phyloP scores from a whole-genome alignment of 2,888 invertebrate species.

The Dasypolia templi region DNA sequence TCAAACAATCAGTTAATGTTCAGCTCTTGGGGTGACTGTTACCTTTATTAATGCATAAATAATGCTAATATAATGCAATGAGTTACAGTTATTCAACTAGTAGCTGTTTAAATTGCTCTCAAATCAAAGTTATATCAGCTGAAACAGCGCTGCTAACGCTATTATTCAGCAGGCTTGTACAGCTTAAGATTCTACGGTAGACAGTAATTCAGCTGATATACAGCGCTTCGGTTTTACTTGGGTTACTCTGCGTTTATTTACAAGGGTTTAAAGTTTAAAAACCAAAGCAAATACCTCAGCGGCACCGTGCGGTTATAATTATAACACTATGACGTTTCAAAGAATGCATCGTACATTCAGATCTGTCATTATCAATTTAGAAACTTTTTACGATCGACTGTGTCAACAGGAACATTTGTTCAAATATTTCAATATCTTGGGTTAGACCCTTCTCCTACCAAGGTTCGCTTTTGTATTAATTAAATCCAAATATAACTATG shows the following conservation, averaged over 20 bases:
- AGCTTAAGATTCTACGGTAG: neutral
- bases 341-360: neutral
- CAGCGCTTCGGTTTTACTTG: neutral
- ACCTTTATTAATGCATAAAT: neutral
- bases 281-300: neutral
- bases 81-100: neutral
- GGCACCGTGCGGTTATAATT: neutral
- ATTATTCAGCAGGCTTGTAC: constrained; percentile 2
- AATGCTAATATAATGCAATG: neutral
- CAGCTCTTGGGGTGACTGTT: neutral
- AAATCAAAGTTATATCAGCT: neutral
- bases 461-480: constrained; percentile 67
- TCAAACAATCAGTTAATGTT: neutral
- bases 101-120: neutral
- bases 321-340: neutral
- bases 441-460: constrained; percentile 58
- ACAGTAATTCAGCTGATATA: neutral
- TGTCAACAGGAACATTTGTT: constrained; percentile 68
- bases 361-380: constrained; percentile 7
- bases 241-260: neutral
- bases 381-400: neutral
- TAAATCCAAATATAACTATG: constrained; percentile 52
- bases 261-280: neutral
- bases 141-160: neutral
- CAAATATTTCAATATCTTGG: constrained; percentile 70